phyloP scores from a whole-genome alignment of 2,888 invertebrate genomes.

The Linyphia triangularis region DNA sequence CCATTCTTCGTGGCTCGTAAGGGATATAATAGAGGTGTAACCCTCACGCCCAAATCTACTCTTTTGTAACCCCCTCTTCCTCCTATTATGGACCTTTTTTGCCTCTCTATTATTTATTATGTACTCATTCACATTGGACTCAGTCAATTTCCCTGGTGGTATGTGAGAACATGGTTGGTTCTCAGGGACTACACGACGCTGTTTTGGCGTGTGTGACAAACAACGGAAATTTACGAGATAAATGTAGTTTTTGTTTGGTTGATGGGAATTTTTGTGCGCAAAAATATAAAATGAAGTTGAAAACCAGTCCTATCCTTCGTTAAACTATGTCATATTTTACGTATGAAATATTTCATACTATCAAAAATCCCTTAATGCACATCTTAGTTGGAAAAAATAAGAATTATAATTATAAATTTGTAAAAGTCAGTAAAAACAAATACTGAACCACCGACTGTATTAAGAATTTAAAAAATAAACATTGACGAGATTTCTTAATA shows the following conservation, averaged over 20 bases:
- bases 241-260: slow-evolving; percentile 2
- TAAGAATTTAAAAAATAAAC: no score
- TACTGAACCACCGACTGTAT: no score
- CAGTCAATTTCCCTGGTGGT: slow-evolving; percentile 34
- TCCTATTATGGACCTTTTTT: slow-evolving; percentile 23
- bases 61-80: slow-evolving; percentile 44
- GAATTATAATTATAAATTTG: no score
- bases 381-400: no score
- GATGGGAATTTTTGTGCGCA: no score
- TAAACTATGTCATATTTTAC: no score
- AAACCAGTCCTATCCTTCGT: no score
- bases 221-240: slow-evolving; percentile 54
- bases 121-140: slow-evolving; percentile 28
- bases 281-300: no score
- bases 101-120: slow-evolving; percentile 14
- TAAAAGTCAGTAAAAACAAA: no score
- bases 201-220: neutral
- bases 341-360: no score
- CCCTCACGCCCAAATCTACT: slow-evolving; percentile 68
- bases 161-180: slow-evolving; percentile 42
- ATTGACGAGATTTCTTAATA: no score
- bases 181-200: slow-evolving; percentile 6
- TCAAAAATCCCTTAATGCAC: no score
- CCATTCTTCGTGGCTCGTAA: slow-evolving; percentile 49
- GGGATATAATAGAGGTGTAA: slow-evolving; percentile 70